Evolutionary conservation across 1,140 invertebrate genomes (phyloP), one percentile per base, ranked within the genome.

Genomic region (Orius insidiosus): DNA sequence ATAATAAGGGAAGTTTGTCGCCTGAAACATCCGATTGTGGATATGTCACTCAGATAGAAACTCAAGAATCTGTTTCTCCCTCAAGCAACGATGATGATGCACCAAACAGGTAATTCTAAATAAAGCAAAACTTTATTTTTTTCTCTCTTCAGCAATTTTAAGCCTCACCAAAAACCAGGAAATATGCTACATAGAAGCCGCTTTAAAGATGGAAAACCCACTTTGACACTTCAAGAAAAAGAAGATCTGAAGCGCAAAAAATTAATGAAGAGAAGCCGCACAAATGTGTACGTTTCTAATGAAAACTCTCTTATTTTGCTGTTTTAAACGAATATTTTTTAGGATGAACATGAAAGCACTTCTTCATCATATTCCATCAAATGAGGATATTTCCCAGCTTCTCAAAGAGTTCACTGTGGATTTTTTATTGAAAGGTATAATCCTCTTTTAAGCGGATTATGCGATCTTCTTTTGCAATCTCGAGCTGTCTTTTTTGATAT

Each of bases 361-460:
- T 3, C 59, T 72, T 3, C 74, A 75, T 48, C 75, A 76, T 54
- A 71, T 63, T 7, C 76, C 77, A 10, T 75, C 71, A 1, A 73
- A 79, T 52, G 76, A 80, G 45, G 76, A 81, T 53, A 80, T 82
- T 44, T 70, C 78, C 0, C 74, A 79, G 55, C 62, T 82, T 5
- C 54, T 84, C 5, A 80, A 80, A 61, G 79, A 84, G 54, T 84
- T 83, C 58, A 83, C 80, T 0, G 70, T 84, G 0, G 78, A 81
- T 58, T 81, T 84, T 53, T 60, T 84, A 9, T 60, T 82, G 16
- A 79, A 80, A 62, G 78, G 76, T 84, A 80, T 54, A 72, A 72
- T 45, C 67, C 60, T 31, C 56, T 82, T 42, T 74, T 82, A 5
- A 61, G 69, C 35, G 74, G 74, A 9, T 60, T 82, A 1, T 69